A percentile compares a stretch with the other conserved stretches of the same genome.
phyloP scores from a whole-genome alignment of 2,113 vertebrate species.

The Leptocoma aspasia region DNA sequence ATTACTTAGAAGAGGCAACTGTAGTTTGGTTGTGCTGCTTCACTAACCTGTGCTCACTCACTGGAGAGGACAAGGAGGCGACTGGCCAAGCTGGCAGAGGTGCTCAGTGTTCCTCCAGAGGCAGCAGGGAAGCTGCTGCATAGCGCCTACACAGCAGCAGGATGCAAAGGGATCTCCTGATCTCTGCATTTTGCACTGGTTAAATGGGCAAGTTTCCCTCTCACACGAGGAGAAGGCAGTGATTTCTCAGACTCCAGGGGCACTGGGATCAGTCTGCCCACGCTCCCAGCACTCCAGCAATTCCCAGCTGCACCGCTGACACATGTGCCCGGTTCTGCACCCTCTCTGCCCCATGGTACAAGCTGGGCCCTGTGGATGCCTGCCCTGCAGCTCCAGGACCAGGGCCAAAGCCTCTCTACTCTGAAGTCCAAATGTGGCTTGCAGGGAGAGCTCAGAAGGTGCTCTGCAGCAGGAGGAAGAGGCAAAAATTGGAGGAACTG shows the following conservation, averaged over 20 bases:
- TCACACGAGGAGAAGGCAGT: accelerated
- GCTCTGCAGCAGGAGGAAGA: not conserved
- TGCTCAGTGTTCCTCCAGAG: accelerated
- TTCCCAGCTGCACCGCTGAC: not conserved
- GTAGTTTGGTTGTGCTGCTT: not conserved
- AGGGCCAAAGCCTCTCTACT: accelerated
- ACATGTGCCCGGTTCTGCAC: accelerated
- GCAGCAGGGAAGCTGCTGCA: not conserved
- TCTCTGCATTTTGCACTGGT: not conserved
- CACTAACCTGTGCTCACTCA: not conserved
- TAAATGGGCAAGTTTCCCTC: not conserved
- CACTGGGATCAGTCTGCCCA: not conserved
- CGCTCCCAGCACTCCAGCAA: not conserved
- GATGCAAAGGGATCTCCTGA: not conserved
- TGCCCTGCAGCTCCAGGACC: accelerated
- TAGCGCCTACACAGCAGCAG: accelerated
- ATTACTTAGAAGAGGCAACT: not conserved
- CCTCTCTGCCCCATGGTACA: accelerated
- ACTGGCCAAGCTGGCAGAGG: not conserved
- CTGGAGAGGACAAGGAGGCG: not conserved
- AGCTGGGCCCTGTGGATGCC: not conserved
- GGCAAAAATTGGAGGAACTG: constrained; percentile 16
- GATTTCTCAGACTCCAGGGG: not conserved
- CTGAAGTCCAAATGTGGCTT: accelerated
- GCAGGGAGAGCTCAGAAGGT: not conserved